phyloP scores from a whole-genome alignment of 35 echinoderm and acorn worm genomes.

The Patiria miniata region DNA sequence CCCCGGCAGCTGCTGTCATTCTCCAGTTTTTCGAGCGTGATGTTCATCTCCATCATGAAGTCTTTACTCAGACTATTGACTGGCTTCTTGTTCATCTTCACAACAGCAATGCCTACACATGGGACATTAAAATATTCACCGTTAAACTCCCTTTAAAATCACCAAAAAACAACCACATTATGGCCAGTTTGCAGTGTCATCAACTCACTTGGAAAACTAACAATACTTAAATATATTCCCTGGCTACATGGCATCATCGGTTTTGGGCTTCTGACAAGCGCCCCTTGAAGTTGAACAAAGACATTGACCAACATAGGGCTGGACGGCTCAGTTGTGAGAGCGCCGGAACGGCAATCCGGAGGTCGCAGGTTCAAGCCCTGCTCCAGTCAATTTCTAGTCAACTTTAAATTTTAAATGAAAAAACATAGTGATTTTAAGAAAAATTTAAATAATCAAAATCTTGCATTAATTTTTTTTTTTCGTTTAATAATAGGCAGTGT shows the following conservation, averaged over 20 bases:
- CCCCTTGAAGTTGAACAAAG: background rate
- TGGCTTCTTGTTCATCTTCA: conserved; percentile 56
- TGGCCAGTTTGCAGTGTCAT: background rate
- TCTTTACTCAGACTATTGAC: conserved; percentile 70
- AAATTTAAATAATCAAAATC: too few relatives aligned
- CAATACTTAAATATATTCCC: background rate
- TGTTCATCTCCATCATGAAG: conserved; percentile 54
- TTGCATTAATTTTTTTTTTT: too few relatives aligned
- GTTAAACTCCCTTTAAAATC: too few relatives aligned
- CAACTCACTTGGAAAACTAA: background rate
- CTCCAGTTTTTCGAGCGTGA: conserved; percentile 60
- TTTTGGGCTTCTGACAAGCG: background rate
- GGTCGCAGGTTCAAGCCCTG: too few relatives aligned
- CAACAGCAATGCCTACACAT: conserved; percentile 29
- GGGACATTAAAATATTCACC: too few relatives aligned
- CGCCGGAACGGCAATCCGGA: too few relatives aligned
- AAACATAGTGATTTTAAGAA: too few relatives aligned
- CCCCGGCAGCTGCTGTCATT: conserved; percentile 44
- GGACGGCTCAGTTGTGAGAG: too few relatives aligned
- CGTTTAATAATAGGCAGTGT: too few relatives aligned
- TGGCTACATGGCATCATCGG: background rate
- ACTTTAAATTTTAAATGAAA: too few relatives aligned
- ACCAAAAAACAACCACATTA: background rate
- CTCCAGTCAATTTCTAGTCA: too few relatives aligned
- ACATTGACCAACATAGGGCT: too few relatives aligned